Evolutionary conservation across 2,888 invertebrate genomes (phyloP), one percentile per base, ranked within the genome.

Genomic region (Blera fallax): DNA sequence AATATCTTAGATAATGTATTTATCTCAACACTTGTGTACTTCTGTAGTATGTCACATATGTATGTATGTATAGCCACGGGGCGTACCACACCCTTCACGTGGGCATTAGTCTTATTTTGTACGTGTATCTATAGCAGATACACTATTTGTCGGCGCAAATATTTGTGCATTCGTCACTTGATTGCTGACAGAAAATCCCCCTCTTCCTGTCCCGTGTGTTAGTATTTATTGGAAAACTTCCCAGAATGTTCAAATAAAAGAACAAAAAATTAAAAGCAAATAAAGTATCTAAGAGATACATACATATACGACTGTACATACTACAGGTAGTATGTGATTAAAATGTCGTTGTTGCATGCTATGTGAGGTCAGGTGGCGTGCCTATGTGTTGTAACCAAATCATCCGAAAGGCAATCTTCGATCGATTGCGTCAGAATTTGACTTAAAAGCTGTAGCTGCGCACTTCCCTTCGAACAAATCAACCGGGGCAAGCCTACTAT

Each of bases 11-110:
- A 64, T 48, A 58, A 72, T 72, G 50, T 56, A 74, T 81, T 43
- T 56, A 74, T 81, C 45, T 62, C 54, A 60, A 64, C 83, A 79
- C 79, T 84, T 84, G 73, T 78, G 43, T 64, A 69, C n/a, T n/a
- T n/a, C n/a, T n/a, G n/a, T n/a, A n/a, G n/a, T 67, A 67, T 79
- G 78, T 72, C 78, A 62, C 54, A n/a, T n/a, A n/a, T n/a, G n/a
- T n/a, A n/a, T n/a, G n/a, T n/a, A n/a, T n/a, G n/a, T n/a, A n/a
- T n/a, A n/a, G n/a, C 45, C 6, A 14, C 10, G 52, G 16, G 10
- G n/a, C n/a, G 50, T 11, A 70, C 69, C 67, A 72, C 77, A 73
- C 79, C 83, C 73, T 73, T 64, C 16, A 45, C 16, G 24, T 24
- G 2, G 24, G n/a, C n/a, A n/a, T n/a, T n/a, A n/a, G n/a, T n/a